Conservation (phyloP, 2,113 vertebrate genomes). For the Anser cygnoides region DNA sequence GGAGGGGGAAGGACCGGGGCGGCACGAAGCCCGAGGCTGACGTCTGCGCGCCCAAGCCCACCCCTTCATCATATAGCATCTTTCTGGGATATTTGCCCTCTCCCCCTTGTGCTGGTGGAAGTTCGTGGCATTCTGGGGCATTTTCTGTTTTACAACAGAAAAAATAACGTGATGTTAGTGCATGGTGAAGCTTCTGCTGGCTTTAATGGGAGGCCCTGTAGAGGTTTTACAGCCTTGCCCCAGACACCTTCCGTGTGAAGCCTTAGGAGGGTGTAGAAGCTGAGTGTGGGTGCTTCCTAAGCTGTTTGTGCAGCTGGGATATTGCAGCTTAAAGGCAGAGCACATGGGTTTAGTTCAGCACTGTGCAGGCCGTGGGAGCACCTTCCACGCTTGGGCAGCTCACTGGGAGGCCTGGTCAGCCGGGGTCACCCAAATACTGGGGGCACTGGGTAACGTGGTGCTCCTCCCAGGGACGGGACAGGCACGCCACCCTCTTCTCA, state of each 20-base stretch:
- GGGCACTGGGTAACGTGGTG: not conserved
- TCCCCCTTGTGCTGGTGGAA: not conserved
- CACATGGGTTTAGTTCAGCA: not conserved
- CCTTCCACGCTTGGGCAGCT: not conserved
- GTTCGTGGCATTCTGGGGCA: no score
- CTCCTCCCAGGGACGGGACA: not conserved
- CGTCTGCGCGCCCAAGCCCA: fast-evolving
- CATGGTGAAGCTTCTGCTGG: not conserved
- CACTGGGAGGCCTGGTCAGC: not conserved
- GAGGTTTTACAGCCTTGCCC: not conserved
- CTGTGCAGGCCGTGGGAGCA: no score
- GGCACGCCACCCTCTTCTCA: not conserved
- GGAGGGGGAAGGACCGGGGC: fast-evolving
- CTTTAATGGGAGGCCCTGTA: not conserved
- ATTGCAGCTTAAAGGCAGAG: not conserved
- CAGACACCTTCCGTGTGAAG: not conserved
- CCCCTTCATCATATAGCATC: not conserved
- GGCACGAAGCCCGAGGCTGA: not conserved
- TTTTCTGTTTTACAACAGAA: not conserved
- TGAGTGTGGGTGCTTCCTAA: not conserved
- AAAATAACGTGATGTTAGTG: not conserved
- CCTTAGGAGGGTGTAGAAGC: fast-evolving
- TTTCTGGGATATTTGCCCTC: fast-evolving
- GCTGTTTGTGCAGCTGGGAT: not conserved
- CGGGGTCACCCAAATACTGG: not conserved